phyloP scores from a whole-genome alignment of 2,888 invertebrate genomes.

The Gandaritis pyraliata region DNA sequence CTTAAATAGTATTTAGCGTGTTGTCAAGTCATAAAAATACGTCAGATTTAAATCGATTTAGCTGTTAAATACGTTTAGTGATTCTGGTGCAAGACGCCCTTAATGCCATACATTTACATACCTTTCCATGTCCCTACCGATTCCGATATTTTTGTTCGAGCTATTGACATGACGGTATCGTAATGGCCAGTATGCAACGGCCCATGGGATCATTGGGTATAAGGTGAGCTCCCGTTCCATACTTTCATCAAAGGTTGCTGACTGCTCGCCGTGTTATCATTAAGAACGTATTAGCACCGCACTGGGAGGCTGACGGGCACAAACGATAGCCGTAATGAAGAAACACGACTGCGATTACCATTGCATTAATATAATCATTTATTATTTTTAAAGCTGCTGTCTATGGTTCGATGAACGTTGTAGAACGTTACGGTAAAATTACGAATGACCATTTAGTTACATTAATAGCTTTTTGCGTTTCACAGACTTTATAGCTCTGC shows the following conservation, averaged over 20 bases:
- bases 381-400: slow-evolving; percentile 53
- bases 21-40: too few species aligned
- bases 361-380: slow-evolving; percentile 67
- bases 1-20: too few species aligned
- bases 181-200: too few species aligned
- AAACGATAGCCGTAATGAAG: slow-evolving; percentile 72
- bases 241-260: slow-evolving; percentile 39
- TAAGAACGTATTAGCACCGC: slow-evolving; percentile 70
- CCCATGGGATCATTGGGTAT: too few species aligned
- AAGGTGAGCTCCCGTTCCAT: slow-evolving; percentile 12
- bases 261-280: slow-evolving; percentile 54
- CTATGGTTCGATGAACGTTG: slow-evolving; percentile 4
- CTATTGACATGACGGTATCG: too few species aligned
- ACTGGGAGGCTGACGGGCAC: slow-evolving; percentile 64
- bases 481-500: too few species aligned
- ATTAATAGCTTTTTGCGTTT: neutral
- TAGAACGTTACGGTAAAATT: slow-evolving; percentile 1
- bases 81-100: too few species aligned
- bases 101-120: too few species aligned
- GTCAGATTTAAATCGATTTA: too few species aligned
- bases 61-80: too few species aligned
- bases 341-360: slow-evolving; percentile 56
- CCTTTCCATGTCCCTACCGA: too few species aligned
- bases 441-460: neutral
- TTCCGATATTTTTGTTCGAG: too few species aligned